These are phyloP conservation scores for Amphiprion ocellaris DNA, from an alignment of 2,113 vertebrate species.

Conservation along the genomic window DNA sequence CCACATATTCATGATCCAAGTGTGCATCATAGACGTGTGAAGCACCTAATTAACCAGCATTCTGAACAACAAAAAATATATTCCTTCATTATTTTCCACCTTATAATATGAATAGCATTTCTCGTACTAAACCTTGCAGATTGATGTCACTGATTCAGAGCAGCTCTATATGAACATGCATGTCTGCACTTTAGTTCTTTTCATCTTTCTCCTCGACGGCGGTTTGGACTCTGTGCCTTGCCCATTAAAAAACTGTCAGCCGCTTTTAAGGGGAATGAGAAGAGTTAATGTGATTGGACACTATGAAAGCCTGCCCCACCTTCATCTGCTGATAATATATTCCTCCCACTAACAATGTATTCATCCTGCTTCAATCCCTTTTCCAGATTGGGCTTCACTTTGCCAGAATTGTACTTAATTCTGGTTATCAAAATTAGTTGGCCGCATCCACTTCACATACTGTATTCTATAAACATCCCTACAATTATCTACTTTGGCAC, in stretches of 20 bases:
- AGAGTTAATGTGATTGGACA: conserved; percentile 58
- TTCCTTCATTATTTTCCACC: neutral
- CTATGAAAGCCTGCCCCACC: conserved; percentile 33
- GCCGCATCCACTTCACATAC: conserved; percentile 9
- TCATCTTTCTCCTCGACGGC: neutral
- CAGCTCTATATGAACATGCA: neutral
- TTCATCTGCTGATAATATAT: conserved; percentile 54
- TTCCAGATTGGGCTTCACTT: conserved; percentile 10
- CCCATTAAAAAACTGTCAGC: conserved; percentile 51
- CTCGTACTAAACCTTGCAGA: neutral
- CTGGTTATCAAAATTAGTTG: conserved; percentile 31
- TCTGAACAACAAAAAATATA: neutral
- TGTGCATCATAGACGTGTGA: neutral
- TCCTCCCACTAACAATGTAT: conserved; percentile 51
- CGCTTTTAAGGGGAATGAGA: conserved; percentile 40
- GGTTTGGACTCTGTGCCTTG: neutral
- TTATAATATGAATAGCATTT: neutral
- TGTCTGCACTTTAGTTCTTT: neutral
- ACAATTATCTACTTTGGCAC: neutral
- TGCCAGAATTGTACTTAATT: conserved; percentile 37
- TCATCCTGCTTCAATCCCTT: conserved; percentile 19
- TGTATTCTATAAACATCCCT: conserved; percentile 9
- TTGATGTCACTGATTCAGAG: neutral
- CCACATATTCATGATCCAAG: neutral
- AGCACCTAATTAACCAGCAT: no score